These are phyloP conservation scores for Hesperia comma DNA, from an alignment of 2,888 invertebrate species.

Conservation along the genomic window DNA sequence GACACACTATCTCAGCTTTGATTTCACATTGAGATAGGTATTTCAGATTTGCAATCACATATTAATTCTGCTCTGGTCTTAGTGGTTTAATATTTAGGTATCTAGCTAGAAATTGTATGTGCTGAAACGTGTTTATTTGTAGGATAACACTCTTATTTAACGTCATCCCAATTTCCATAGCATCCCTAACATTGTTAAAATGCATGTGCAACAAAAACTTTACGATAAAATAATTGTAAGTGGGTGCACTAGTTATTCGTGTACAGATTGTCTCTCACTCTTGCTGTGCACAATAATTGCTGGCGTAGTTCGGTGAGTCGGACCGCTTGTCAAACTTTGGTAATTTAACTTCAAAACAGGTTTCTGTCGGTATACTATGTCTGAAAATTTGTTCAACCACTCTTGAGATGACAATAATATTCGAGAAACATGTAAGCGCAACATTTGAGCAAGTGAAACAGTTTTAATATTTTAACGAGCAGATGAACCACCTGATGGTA, in stretches of 20 bases:
- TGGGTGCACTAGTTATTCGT: conserved; percentile 46
- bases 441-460: neutral
- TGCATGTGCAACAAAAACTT: neutral
- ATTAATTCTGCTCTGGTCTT: too few species aligned
- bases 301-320: conserved; percentile 72
- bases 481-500: too few species aligned
- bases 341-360: conserved; percentile 83
- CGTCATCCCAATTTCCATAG: too few species aligned
- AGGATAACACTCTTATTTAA: too few species aligned
- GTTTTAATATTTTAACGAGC: too few species aligned
- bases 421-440: neutral
- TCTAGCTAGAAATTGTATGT: too few species aligned
- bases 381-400: conserved; percentile 66
- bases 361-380: conserved; percentile 66
- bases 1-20: too few species aligned
- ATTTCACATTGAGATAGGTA: too few species aligned
- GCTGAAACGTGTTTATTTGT: too few species aligned
- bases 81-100: too few species aligned
- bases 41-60: too few species aligned
- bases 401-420: conserved; percentile 55
- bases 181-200: too few species aligned
- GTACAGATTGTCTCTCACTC: conserved; percentile 66
- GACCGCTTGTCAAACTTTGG: conserved; percentile 82
- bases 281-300: conserved; percentile 76
- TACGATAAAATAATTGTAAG: conserved; percentile 16